Percentiles rank a stretch among this genome's conserved stretches.
Evolutionary conservation across 2,797 vertebrate species (phyloP).

Genomic region (Phalanger gymnotis): DNA sequence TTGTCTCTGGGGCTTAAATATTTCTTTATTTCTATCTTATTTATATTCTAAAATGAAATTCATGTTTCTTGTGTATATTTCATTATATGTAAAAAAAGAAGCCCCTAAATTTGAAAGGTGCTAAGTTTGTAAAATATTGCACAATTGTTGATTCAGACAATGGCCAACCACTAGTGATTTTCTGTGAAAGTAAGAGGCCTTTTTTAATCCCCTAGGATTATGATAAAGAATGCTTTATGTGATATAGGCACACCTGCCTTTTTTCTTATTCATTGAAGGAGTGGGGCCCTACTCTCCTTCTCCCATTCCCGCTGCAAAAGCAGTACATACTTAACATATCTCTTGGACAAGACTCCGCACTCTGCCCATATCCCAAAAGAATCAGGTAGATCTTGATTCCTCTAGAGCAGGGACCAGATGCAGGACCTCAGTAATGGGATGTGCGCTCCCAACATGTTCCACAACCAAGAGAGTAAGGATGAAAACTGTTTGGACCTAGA

Average conservation of each 20-base stretch:
- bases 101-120: constrained; percentile 31
- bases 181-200: not conserved
- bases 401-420: not conserved
- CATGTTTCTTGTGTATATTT: constrained; percentile 32
- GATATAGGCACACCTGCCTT: not conserved
- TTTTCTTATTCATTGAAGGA: not conserved
- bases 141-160: constrained; percentile 24
- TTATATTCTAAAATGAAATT: constrained; percentile 38
- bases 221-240: not conserved
- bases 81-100: constrained; percentile 35
- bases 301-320: not conserved
- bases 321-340: not conserved
- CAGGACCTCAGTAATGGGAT: not conserved
- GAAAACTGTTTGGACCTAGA: not conserved
- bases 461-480: not conserved
- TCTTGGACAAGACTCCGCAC: not conserved
- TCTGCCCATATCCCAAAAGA: not conserved
- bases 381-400: not conserved
- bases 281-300: not conserved
- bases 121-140: constrained; percentile 24
- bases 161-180: constrained; percentile 9
- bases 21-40: not conserved
- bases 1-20: constrained; percentile 36
- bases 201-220: constrained; percentile 11
- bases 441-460: not conserved